Evolutionary conservation across 2,113 vertebrate genomes (phyloP), one percentile per base, ranked within the genome.

Genomic region (Mionectes macconnelli): DNA sequence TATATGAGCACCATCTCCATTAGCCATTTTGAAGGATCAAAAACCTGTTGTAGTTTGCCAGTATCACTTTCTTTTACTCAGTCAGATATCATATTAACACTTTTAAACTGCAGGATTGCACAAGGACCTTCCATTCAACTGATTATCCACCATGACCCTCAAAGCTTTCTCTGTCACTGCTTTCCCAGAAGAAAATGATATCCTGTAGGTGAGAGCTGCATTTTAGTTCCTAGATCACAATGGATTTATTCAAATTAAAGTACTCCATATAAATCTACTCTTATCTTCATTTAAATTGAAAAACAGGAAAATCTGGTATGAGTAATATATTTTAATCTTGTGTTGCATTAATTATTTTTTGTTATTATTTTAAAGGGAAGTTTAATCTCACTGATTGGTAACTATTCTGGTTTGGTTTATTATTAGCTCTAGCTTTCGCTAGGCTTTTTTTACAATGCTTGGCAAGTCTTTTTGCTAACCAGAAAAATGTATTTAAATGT

Each of bases 401-500:
- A 82, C 77, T 78, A 78, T 49, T 92, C 39, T 37, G 31, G 67
- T 86, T 62, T 62, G 49, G 73, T 68, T 80, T 91, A 42, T 73
- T 94, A 80, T 66, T 70, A 92, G 85, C 42, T 95, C 76, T 67
- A 86, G 86, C 39, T 88, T 89, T 93, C 6, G 0, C 78, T 50
- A 50, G 8, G 49, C 25, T n/a, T 9, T 52, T 52, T 52, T 28
- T 28, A 63, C 75, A 53, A 33, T 1, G 5, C 59, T 90, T 90
- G 83, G 64, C 83, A 97, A 92, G 76, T 14, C 63, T 90, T 93
- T 70, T 27, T 47, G 63, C 82, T 94, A 93, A 92, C 85, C 53
- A 97, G 79, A 93, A 96, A 87, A 90, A 93, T 3, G 1, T 64
- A 90, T 90, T 94, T 86, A 93, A 95, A 76, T 77, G 90, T 90